These are phyloP conservation scores for Fulmarus glacialis DNA, from an alignment of 2,113 vertebrate genomes.

Conservation along the genomic window DNA sequence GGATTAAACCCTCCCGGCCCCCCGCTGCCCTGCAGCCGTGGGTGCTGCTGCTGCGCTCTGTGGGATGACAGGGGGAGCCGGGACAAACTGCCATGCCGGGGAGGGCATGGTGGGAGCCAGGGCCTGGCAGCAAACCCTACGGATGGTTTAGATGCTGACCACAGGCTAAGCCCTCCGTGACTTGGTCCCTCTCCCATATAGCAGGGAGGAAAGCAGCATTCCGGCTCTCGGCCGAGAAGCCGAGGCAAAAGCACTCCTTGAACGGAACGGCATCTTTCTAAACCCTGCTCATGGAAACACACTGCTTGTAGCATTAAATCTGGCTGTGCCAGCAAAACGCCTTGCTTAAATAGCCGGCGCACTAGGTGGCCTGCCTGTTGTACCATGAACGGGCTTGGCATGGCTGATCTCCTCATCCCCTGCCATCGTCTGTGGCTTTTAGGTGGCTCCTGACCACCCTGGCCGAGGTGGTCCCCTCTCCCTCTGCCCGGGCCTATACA, in stretches of 20 bases:
- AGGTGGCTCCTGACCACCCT: background rate
- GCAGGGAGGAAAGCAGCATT: background rate
- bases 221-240: background rate
- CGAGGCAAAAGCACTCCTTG: background rate
- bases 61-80: background rate
- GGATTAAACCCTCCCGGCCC: background rate
- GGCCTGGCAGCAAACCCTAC: background rate
- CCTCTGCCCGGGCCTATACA: fast-evolving
- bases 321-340: constrained; percentile 15
- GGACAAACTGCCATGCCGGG: background rate
- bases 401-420: fast-evolving
- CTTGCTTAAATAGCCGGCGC: background rate
- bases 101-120: background rate
- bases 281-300: background rate
- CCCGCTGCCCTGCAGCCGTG: background rate
- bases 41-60: background rate
- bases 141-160: background rate
- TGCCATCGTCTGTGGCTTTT: background rate
- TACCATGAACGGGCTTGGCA: fast-evolving
- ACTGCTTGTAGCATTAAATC: background rate
- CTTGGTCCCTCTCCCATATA: background rate
- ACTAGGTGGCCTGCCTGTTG: background rate
- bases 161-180: fast-evolving
- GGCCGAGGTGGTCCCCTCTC: background rate
- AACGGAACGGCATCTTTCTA: background rate